Evolutionary conservation across 2,888 invertebrate genomes (phyloP), one percentile per base, ranked within the genome.

Genomic region (Petrolisthes cinctipes): DNA sequence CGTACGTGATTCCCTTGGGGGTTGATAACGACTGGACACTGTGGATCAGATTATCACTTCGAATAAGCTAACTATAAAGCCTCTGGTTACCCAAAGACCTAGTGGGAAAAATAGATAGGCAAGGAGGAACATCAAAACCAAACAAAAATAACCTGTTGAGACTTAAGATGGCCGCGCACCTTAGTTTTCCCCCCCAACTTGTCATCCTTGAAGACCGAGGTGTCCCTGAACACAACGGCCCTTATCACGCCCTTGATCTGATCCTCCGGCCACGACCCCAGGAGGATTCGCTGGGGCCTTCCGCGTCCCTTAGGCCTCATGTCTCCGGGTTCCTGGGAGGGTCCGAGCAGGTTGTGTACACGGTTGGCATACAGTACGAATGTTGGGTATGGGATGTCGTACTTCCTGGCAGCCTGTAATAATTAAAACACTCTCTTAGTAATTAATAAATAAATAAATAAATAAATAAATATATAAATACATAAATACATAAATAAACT

Each of bases 231-330:
- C 89, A 97, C 97, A 85, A 97, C 97, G 88, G 97, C 97, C 92
- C 97, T 95, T 92, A 97, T 97, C 86, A 97, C 97, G 91, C 97
- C 97, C 92, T 97, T 96, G 93, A 97, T 97, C 93, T 97, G 97
- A 93, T 97, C 97, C 93, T 97, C 97, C 11, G 97, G 97, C 97
- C 97, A 97, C 90, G 97, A 96, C 90, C 97, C 97, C 91, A 97
- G 94, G 91, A 97, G 94, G 93, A 97, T 97, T 92, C 97, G 95
- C 93, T 97, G 97, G 53, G 97, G 97, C 91, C 97, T 94, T 61
- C 97, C 97, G 92, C 97, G 95, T 82, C 97, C 97, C 93, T 97
- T 97, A 75, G 97, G 97, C 92, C 97, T 94, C 93, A 97, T 94
- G 94, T 97, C 97, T 2, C 89, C 91, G 9, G 90, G 90, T 76